These are phyloP conservation scores for Clavelina lepadiformis DNA, from an alignment of 23 tunicate species.

Conservation along the genomic window DNA sequence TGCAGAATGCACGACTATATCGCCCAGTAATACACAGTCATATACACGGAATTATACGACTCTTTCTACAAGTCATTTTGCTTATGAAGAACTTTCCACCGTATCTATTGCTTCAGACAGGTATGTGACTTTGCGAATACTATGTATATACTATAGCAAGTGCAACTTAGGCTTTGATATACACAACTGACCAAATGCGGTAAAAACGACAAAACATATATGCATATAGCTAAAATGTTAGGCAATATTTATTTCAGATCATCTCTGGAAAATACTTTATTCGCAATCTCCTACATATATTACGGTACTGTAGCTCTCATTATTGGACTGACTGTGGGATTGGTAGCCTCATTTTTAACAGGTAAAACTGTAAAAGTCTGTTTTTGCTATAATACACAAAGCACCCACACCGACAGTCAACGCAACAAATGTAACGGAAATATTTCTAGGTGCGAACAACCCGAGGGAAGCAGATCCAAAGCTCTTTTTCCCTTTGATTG, in stretches of 20 bases:
- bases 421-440: neutral
- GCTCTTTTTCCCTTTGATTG: slow-evolving; percentile 35
- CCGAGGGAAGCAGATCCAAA: slow-evolving; percentile 24
- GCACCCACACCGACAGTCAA: neutral
- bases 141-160: too few species aligned
- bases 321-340: slow-evolving; percentile 15
- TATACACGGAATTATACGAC: too few species aligned
- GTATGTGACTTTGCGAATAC: too few species aligned
- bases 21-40: too few species aligned
- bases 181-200: too few species aligned
- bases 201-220: neutral
- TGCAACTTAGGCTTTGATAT: too few species aligned
- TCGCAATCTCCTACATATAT: slow-evolving; percentile 31
- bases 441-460: slow-evolving; percentile 21
- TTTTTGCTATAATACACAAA: neutral
- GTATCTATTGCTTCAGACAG: too few species aligned
- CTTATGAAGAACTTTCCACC: too few species aligned
- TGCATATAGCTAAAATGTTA: too few species aligned
- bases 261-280: slow-evolving; percentile 18
- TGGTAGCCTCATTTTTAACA: slow-evolving; percentile 29
- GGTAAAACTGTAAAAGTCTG: slow-evolving; percentile 7
- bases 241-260: neutral
- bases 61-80: too few species aligned
- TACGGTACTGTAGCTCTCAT: slow-evolving; percentile 21
- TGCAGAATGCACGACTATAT: slow-evolving; percentile 20